These are phyloP conservation scores for Probosciger aterrimus DNA, from an alignment of 2,113 vertebrate genomes.

Conservation along the genomic window DNA sequence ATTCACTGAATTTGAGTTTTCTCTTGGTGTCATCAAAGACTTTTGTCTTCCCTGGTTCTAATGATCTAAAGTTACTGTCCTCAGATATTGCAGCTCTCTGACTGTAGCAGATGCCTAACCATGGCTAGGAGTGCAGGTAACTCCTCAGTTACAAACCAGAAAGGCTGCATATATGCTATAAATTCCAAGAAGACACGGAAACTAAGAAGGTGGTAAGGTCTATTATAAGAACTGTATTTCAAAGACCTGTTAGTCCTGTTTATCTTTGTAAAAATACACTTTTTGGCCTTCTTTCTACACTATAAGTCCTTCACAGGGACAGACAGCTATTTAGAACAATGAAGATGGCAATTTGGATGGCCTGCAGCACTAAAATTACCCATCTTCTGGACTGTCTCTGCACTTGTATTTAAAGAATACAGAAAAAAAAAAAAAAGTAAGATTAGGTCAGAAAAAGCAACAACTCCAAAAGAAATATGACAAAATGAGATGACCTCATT, in stretches of 20 bases:
- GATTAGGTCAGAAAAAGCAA: background rate
- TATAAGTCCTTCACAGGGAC: background rate
- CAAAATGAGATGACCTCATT: background rate
- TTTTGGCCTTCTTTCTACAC: background rate
- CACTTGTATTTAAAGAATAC: background rate
- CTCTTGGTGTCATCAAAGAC: background rate
- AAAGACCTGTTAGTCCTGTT: background rate
- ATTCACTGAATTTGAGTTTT: background rate
- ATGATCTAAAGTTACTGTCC: background rate
- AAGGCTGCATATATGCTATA: background rate
- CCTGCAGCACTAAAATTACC: background rate
- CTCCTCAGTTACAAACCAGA: background rate
- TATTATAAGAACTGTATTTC: background rate
- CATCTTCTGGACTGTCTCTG: background rate
- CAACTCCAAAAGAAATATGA: background rate
- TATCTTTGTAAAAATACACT: background rate
- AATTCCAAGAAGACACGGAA: background rate
- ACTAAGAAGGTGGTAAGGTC: background rate
- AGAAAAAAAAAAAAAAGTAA: background rate
- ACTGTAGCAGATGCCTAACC: background rate
- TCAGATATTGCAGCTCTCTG: background rate
- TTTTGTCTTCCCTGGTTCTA: background rate
- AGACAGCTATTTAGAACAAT: background rate
- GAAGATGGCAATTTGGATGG: background rate
- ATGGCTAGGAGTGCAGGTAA: background rate